phyloP scores from a whole-genome alignment of 1,140 invertebrate species.

The Heliconius himera region DNA sequence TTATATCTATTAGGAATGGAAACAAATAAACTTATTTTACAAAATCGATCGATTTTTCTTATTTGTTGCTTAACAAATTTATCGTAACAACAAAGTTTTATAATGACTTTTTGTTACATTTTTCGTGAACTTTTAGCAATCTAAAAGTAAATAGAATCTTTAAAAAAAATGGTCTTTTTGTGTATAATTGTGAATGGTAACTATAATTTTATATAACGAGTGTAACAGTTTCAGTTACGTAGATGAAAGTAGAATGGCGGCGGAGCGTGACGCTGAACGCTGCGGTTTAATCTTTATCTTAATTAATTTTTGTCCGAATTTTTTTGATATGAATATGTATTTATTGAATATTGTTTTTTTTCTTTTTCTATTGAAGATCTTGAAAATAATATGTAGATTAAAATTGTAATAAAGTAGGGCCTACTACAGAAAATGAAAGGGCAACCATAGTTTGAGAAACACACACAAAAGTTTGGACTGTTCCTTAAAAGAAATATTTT shows the following conservation, averaged over 20 bases:
- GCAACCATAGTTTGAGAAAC: too few species aligned
- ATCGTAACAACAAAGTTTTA: background rate
- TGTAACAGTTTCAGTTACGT: constrained; percentile 26
- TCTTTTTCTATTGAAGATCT: background rate
- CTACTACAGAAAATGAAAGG: too few species aligned
- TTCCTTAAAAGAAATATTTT: too few species aligned
- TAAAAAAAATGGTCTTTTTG: background rate
- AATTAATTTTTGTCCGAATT: background rate
- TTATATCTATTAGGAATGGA: too few species aligned
- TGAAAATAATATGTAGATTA: too few species aligned
- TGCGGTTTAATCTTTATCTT: constrained; percentile 3
- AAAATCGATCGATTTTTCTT: background rate
- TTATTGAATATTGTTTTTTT: background rate
- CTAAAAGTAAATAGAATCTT: background rate
- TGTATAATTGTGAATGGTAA: constrained; percentile 5
- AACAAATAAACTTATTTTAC: too few species aligned
- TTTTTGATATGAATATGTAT: background rate
- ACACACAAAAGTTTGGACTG: too few species aligned
- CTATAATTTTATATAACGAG: constrained; percentile 35
- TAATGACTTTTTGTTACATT: too few species aligned
- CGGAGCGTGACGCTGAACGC: constrained; percentile 26
- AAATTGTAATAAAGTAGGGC: too few species aligned
- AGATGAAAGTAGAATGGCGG: constrained; percentile 39
- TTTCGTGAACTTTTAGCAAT: background rate
- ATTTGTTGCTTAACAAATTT: background rate